phyloP scores from a whole-genome alignment of 1,140 invertebrate genomes.

The Tetramorium parvispinum region DNA sequence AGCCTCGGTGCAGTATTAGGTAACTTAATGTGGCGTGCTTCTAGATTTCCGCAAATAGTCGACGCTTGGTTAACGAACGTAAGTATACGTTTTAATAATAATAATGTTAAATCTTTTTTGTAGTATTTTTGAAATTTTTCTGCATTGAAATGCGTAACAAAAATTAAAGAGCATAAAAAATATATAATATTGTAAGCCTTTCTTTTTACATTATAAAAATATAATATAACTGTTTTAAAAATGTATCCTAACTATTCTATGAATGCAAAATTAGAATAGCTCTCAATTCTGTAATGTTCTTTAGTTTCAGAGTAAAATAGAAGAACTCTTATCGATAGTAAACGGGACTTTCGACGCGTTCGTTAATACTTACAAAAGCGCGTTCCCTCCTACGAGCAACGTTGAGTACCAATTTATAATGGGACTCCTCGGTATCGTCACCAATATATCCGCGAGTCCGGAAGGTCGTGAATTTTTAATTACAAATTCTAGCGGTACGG shows the following conservation, averaged over 20 bases:
- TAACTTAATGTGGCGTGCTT: conserved; percentile 82
- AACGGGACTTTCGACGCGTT: conserved; percentile 82
- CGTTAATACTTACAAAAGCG: conserved; percentile 78
- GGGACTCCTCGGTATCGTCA: conserved; percentile 81
- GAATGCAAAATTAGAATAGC: background rate
- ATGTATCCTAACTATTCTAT: background rate
- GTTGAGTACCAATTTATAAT: conserved; percentile 82
- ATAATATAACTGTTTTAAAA: background rate
- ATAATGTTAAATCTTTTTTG: background rate
- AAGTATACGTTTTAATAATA: conserved; percentile 41
- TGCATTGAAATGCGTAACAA: background rate
- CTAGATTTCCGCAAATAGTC: conserved; percentile 76
- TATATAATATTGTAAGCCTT: background rate
- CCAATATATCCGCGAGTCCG: conserved; percentile 81
- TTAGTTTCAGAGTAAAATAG: conserved; percentile 79
- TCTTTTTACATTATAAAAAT: background rate
- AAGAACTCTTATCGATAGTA: conserved; percentile 81
- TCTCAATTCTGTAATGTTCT: background rate
- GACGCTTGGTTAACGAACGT: conserved; percentile 80
- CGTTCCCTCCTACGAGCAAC: conserved; percentile 76
- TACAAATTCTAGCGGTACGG: conserved; percentile 77
- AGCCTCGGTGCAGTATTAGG: conserved; percentile 81
- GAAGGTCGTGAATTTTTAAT: conserved; percentile 82
- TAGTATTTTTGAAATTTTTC: background rate
- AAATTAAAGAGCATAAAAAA: background rate